Evolutionary conservation across 2,797 vertebrate genomes (phyloP).

Genomic region (Myotis myotis): DNA sequence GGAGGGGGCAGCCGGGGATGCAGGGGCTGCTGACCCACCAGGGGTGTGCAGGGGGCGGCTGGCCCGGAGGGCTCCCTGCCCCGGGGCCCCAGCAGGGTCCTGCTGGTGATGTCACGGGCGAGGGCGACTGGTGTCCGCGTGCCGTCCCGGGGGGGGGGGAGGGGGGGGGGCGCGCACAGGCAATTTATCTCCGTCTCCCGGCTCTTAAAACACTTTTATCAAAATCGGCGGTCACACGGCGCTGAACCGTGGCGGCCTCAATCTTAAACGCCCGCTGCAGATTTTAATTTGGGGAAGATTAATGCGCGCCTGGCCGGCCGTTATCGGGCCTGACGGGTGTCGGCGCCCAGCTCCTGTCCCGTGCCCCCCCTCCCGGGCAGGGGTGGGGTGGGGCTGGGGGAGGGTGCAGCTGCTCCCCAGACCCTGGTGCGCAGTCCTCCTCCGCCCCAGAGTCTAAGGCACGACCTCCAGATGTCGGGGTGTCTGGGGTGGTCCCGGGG

Average conservation of each 20-base stretch:
- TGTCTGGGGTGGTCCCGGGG: not conserved
- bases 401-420: too few relatives aligned
- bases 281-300: conserved; percentile 99
- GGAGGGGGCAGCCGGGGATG: too few relatives aligned
- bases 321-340: conserved; percentile 93
- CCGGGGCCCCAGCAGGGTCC: not conserved
- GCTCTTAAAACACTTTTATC: conserved; percentile 99
- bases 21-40: too few relatives aligned
- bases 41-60: too few relatives aligned
- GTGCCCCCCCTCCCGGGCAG: conserved; percentile 84
- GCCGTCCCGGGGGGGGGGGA: conserved; percentile 84
- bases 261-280: conserved; percentile 92
- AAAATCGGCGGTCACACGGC: conserved; percentile 94
- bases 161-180: conserved; percentile 82
- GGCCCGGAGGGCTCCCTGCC: not conserved
- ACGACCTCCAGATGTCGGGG: not conserved
- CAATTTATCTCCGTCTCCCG: conserved; percentile 97
- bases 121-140: conserved; percentile 66
- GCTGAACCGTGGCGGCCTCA: conserved; percentile 91
- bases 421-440: not conserved
- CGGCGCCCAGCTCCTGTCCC: conserved; percentile 85
- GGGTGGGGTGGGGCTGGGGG: not conserved
- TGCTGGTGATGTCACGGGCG: rapidly evolving
- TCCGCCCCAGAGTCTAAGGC: not conserved
- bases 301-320: conserved; percentile 92